These are phyloP conservation scores for Coelogynopora nodosa DNA, from an alignment of 2,888 invertebrate species.

Conservation along the genomic window DNA sequence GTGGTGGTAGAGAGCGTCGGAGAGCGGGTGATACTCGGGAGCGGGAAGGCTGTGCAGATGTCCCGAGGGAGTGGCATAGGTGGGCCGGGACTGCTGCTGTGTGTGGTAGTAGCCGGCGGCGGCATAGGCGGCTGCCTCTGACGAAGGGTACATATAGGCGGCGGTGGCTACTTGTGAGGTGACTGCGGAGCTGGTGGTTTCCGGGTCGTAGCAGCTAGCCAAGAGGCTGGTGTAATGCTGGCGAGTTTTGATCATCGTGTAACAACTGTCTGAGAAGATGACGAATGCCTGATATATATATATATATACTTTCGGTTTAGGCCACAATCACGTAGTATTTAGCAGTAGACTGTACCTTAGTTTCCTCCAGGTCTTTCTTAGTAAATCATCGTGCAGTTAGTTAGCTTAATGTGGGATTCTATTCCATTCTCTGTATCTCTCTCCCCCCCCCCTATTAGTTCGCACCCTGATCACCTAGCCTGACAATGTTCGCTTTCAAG, in stretches of 20 bases:
- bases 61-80: background rate
- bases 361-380: background rate
- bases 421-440: background rate
- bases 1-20: slow-evolving; percentile 6
- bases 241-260: slow-evolving; percentile 4
- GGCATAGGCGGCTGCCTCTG: background rate
- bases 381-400: no score
- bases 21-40: background rate
- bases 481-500: background rate
- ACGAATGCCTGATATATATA: background rate
- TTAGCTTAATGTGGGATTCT: background rate
- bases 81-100: background rate
- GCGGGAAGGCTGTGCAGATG: background rate
- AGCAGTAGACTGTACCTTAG: no score
- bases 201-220: background rate
- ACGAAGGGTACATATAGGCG: slow-evolving; percentile 2
- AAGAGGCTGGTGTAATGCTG: background rate
- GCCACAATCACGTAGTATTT: background rate
- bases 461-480: background rate
- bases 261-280: background rate
- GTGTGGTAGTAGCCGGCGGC: background rate
- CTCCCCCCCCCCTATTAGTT: background rate
- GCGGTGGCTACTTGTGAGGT: background rate
- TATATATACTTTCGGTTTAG: background rate
- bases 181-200: background rate